Evolutionary conservation across 2,113 vertebrate genomes (phyloP), one percentile per base, ranked within the genome.

Genomic region (Ophthalmotilapia sp.): DNA sequence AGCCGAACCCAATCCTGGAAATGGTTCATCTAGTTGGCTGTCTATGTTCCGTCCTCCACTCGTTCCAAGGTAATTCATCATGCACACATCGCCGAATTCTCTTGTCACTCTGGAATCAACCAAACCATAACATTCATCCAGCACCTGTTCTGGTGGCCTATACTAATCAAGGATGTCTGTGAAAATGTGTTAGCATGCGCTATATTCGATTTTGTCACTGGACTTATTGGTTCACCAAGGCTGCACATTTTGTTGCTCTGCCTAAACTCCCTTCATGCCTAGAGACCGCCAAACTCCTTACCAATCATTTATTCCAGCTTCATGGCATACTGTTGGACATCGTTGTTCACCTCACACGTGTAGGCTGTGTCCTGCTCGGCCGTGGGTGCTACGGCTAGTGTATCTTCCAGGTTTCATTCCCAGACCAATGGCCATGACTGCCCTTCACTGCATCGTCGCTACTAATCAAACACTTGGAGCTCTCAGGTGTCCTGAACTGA

Each of bases 201-300:
- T 58, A 0, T 58, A 0, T 58, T 58, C 0, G 1, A 58, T 58
- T 58, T 31, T 31, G 14, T 58, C 26, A 58, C 56, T 58, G 8
- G 14, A 58, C 56, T 58, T 58, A 1, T 6, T 31, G 56, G 14
- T 31, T 58, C 56, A 58, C 56, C 56, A 17, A 31, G 56, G 14
- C 26, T 58, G 26, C 5, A 0, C 26, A 58, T 58, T 58, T 58
- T 58, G 14, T 58, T 58, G 56, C 0, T 31, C 56, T 31, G 13
- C 56, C 26, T 31, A 58, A 58, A 58, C 26, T 31, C 56, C 56
- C 26, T 31, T 58, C 56, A 31, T 31, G 7, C 14, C 8, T 58
- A 31, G 26, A 58, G 56, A 58, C 56, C 1, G 14, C 56, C 56
- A 58, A 58, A 58, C 26, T 31, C 55, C 55, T 58, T 58, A 58